Evolutionary conservation across 2,888 invertebrate species (phyloP).

Genomic region (Hypselothyrea guttata): DNA sequence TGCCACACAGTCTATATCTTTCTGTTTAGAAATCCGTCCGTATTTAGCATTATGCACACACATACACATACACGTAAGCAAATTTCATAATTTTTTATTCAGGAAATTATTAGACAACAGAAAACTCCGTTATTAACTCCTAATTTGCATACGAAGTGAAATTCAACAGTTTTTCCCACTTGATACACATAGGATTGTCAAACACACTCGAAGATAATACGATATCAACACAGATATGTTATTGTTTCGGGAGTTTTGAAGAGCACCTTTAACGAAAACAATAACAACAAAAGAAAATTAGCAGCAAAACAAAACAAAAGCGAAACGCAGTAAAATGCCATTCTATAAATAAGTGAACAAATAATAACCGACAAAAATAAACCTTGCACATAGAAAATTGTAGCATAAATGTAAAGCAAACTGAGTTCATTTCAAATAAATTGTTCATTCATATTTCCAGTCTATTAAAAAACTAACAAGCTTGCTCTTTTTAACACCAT

Average conservation of each 20-base stretch:
- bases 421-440: conserved; percentile 20
- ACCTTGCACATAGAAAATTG: conserved; percentile 44
- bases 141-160: conserved; percentile 24
- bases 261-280: conserved; percentile 76
- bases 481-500: conserved; percentile 23
- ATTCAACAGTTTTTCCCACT: conserved; percentile 13
- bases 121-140: background rate
- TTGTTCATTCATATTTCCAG: conserved; percentile 17
- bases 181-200: conserved; percentile 13
- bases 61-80: conserved; percentile 14
- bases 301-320: conserved; percentile 49
- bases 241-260: conserved; percentile 62
- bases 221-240: conserved; percentile 27
- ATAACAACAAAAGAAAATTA: conserved; percentile 65
- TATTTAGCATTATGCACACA: conserved; percentile 68
- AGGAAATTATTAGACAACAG: too few relatives aligned
- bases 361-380: conserved; percentile 20
- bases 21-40: conserved; percentile 75
- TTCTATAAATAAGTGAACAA: conserved; percentile 44
- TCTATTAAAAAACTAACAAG: conserved; percentile 7
- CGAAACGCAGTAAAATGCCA: conserved; percentile 41
- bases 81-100: conserved; percentile 21
- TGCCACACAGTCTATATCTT: conserved; percentile 45
- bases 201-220: conserved; percentile 15
- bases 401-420: conserved; percentile 38